Conservation (phyloP, 2,888 invertebrate genomes). For the Strigamia crassipes region DNA sequence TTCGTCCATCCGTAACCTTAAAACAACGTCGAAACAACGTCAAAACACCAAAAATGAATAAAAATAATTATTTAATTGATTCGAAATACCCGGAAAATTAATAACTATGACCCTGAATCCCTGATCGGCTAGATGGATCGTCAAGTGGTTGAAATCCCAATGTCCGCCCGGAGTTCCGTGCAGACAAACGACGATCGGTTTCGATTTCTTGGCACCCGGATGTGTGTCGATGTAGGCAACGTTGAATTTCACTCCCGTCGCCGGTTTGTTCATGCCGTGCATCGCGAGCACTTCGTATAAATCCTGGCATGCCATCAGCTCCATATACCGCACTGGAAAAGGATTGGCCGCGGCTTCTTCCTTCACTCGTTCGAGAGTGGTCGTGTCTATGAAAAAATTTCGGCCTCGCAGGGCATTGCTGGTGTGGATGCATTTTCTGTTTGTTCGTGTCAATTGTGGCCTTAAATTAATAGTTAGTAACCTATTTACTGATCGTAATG, state of each 20-base stretch:
- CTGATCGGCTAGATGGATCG: constrained; percentile 18
- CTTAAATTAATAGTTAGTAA: neutral
- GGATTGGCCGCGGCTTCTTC: constrained; percentile 2
- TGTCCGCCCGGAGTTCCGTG: constrained; percentile 48
- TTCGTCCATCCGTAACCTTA: constrained; percentile 35
- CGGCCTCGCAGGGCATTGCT: neutral
- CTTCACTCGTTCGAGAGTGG: neutral
- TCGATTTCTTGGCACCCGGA: neutral
- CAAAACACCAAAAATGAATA: neutral
- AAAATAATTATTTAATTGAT: neutral
- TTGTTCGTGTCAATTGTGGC: neutral
- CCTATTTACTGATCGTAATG: neutral
- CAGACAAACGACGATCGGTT: constrained; percentile 45
- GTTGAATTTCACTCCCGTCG: constrained; percentile 12
- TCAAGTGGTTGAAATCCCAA: constrained; percentile 46
- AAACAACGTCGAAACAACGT: neutral
- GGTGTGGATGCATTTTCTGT: neutral
- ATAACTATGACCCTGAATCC: constrained; percentile 46
- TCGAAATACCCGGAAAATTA: constrained; percentile 47
- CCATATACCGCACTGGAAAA: neutral
- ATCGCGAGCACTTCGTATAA: neutral
- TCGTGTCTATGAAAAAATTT: neutral
- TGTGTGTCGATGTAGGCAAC: constrained; percentile 39
- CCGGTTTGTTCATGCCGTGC: neutral
- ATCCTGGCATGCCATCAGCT: neutral